These are phyloP conservation scores for Melanostoma scalare DNA, from an alignment of 2,888 invertebrate species.

Conservation along the genomic window DNA sequence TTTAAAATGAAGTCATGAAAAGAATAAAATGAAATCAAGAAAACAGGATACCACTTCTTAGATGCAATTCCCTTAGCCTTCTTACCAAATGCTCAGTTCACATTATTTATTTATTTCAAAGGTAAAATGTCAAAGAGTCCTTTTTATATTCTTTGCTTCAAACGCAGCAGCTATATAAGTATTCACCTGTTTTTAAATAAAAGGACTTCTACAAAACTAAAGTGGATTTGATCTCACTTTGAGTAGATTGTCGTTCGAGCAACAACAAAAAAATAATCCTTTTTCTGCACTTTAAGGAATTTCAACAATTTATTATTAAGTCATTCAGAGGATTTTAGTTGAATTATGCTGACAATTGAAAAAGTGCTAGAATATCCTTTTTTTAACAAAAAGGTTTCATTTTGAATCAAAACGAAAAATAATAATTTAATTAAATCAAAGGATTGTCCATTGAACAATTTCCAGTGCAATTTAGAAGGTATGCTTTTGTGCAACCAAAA, in stretches of 20 bases:
- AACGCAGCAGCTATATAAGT: not conserved
- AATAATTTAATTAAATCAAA: slow-evolving; percentile 21
- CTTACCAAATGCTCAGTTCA: slow-evolving; percentile 19
- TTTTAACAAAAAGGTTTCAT: not conserved
- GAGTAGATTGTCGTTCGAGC: not conserved
- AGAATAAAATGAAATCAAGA: not conserved
- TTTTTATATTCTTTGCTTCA: slow-evolving; percentile 4
- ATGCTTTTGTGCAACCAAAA: slow-evolving; percentile 30
- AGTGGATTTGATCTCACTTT: slow-evolving; percentile 25
- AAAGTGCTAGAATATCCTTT: too few species aligned
- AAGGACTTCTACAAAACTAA: slow-evolving; percentile 15
- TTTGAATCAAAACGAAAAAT: slow-evolving; percentile 10
- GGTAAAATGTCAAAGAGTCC: slow-evolving; percentile 37
- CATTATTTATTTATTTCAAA: slow-evolving; percentile 34
- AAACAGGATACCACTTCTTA: slow-evolving; percentile 14
- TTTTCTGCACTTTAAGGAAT: too few species aligned
- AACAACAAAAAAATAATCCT: too few species aligned
- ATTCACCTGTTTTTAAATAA: slow-evolving; percentile 3
- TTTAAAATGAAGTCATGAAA: too few species aligned
- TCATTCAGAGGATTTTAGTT: too few species aligned
- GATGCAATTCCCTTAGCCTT: slow-evolving; percentile 3
- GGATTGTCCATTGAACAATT: not conserved
- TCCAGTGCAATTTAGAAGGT: slow-evolving; percentile 14
- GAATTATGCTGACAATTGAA: too few species aligned
- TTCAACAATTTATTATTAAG: too few species aligned